A percentile compares a stretch with the other conserved stretches of the same genome.
Conservation (phyloP, 2,797 vertebrate genomes). For the Anguilla megastoma region DNA sequence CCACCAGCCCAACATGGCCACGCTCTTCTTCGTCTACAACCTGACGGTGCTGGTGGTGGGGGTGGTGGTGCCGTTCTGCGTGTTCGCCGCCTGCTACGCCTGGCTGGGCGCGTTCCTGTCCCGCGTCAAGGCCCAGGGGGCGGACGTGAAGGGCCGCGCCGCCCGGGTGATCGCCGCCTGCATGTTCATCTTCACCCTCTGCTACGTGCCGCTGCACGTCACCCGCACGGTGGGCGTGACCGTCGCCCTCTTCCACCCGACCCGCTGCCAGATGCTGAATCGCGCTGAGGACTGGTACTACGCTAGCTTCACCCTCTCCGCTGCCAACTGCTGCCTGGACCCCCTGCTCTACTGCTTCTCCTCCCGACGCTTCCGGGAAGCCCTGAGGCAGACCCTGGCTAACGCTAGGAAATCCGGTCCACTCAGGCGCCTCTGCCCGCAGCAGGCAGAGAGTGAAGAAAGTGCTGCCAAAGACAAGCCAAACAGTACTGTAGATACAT, state of each 20-base stretch:
- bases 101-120: conserved; percentile 42
- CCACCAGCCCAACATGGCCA: conserved; percentile 34
- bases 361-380: background rate
- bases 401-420: background rate
- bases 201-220: conserved; percentile 53
- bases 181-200: conserved; percentile 44
- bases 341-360: conserved; percentile 43
- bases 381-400: background rate
- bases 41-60: background rate
- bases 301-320: conserved; percentile 35
- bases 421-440: background rate
- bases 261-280: background rate
- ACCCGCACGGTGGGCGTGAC: conserved; percentile 31
- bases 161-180: conserved; percentile 35
- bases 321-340: conserved; percentile 49
- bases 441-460: background rate
- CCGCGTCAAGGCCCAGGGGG: conserved; percentile 34
- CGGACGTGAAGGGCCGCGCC: conserved; percentile 41
- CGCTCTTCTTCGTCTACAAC: conserved; percentile 44
- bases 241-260: background rate
- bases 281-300: conserved; percentile 14
- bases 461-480: background rate
- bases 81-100: conserved; percentile 39
- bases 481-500: background rate
- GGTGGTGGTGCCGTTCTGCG: conserved; percentile 48